Evolutionary conservation across 2,797 vertebrate species (phyloP).

Genomic region (Leptatherina wallacei): DNA sequence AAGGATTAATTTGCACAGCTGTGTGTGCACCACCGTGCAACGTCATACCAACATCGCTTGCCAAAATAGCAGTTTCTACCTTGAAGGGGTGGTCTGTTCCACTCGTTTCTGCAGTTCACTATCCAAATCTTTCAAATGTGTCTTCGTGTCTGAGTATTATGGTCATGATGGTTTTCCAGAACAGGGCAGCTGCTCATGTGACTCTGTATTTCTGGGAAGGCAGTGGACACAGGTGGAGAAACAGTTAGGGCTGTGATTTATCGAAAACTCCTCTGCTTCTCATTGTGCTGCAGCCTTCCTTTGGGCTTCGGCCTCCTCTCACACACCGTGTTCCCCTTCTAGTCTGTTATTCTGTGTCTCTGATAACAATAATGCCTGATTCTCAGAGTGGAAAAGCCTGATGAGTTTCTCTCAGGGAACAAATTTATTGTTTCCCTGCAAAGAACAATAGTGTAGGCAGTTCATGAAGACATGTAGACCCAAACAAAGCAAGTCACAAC

Average conservation of each 20-base stretch:
- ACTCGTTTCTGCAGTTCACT: conserved; percentile 25
- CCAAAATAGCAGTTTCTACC: conserved; percentile 46
- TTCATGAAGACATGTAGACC: conserved; percentile 27
- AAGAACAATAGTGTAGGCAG: conserved; percentile 39
- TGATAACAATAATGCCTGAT: conserved; percentile 69
- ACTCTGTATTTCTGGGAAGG: conserved; percentile 70
- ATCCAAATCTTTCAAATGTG: conserved; percentile 42
- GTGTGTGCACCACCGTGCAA: conserved; percentile 35
- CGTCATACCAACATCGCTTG: conserved; percentile 28
- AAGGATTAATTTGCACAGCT: conserved; percentile 53
- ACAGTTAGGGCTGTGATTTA: conserved; percentile 78
- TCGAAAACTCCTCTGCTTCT: conserved; percentile 59
- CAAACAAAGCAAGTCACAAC: not conserved
- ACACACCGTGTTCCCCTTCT: conserved; percentile 51
- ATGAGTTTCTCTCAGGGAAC: conserved; percentile 49
- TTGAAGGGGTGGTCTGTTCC: conserved; percentile 49
- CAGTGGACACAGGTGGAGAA: conserved; percentile 79
- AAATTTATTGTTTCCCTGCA: conserved; percentile 57
- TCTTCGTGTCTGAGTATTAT: conserved; percentile 35
- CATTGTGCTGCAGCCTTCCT: conserved; percentile 77
- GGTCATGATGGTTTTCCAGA: conserved; percentile 53
- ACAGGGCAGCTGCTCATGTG: conserved; percentile 59
- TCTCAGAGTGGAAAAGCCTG: conserved; percentile 56
- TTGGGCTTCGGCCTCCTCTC: conserved; percentile 61
- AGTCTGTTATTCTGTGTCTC: conserved; percentile 52